phyloP scores from a whole-genome alignment of 2,888 invertebrate species.

The Diadromus collaris region DNA sequence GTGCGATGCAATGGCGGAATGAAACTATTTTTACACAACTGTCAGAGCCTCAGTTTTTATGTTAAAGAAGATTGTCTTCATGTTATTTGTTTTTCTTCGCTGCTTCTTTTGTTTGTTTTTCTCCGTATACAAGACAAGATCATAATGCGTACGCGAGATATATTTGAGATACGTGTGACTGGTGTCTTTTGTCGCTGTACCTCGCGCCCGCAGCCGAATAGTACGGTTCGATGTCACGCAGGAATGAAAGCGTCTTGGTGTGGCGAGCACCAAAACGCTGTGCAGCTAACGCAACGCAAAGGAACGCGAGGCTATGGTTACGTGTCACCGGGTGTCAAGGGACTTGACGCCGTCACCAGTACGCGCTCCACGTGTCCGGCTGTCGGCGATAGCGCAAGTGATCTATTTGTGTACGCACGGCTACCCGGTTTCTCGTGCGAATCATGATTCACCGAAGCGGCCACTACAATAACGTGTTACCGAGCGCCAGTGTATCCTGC shows the following conservation, averaged over 20 bases:
- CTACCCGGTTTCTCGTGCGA: constrained; percentile 17
- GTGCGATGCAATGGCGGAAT: constrained; percentile 1
- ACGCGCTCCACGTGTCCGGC: constrained; percentile 2
- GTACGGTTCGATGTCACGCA: not conserved
- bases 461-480: not conserved
- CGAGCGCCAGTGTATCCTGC: not conserved
- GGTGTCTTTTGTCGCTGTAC: not conserved
- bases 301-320: constrained; percentile 29
- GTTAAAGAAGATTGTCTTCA: not conserved
- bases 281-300: constrained; percentile 8
- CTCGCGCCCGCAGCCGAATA: not conserved
- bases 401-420: constrained; percentile 38
- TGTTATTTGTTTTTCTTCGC: not conserved
- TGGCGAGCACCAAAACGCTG: not conserved
- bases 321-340: constrained; percentile 30
- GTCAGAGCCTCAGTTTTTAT: not conserved
- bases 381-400: constrained; percentile 28
- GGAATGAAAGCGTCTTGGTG: constrained; percentile 11
- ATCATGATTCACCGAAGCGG: constrained; percentile 3
- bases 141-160: not conserved
- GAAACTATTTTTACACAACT: not conserved
- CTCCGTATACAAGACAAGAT: not conserved
- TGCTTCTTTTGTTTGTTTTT: not conserved
- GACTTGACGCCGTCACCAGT: constrained; percentile 4
- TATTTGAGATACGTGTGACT: not conserved